A percentile compares a stretch with the other conserved stretches of the same genome.
phyloP scores from a whole-genome alignment of 1,140 invertebrate species.

The Cydia fagiglandana region DNA sequence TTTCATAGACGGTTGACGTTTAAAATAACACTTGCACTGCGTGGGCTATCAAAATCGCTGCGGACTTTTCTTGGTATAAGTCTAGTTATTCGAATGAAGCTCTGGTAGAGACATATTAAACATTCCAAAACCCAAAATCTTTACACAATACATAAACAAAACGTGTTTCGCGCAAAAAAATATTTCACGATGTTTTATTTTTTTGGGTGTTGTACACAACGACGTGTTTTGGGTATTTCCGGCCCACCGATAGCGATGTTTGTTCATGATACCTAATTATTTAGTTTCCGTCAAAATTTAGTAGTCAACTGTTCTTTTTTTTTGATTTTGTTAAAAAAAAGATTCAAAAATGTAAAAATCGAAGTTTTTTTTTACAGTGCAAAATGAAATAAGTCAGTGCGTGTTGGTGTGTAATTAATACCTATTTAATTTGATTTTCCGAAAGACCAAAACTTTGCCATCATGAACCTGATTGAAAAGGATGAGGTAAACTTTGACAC shows the following conservation, averaged over 20 bases:
- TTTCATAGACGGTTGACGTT: too few species aligned
- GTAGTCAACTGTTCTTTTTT: background rate
- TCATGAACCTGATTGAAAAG: background rate
- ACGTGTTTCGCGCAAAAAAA: too few species aligned
- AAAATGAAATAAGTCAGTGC: too few species aligned
- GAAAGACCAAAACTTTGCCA: background rate
- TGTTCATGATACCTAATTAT: background rate
- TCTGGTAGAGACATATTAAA: too few species aligned
- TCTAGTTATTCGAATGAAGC: too few species aligned
- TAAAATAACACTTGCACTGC: too few species aligned
- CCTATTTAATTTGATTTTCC: too few species aligned
- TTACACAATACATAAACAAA: too few species aligned
- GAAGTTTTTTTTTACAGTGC: too few species aligned
- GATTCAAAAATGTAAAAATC: background rate
- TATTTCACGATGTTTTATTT: background rate
- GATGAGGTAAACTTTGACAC: background rate
- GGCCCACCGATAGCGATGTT: background rate
- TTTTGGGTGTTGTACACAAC: background rate
- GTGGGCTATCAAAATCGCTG: too few species aligned
- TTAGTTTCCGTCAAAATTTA: background rate
- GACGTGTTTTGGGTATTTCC: conserved; percentile 9
- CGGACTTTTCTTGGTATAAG: too few species aligned
- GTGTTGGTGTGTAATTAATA: background rate
- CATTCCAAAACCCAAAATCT: too few species aligned
- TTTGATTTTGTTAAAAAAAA: background rate